Evolutionary conservation across 2,113 vertebrate genomes (phyloP), one percentile per base, ranked within the genome.

Genomic region (Boulengeromyrus knoepffleri): DNA sequence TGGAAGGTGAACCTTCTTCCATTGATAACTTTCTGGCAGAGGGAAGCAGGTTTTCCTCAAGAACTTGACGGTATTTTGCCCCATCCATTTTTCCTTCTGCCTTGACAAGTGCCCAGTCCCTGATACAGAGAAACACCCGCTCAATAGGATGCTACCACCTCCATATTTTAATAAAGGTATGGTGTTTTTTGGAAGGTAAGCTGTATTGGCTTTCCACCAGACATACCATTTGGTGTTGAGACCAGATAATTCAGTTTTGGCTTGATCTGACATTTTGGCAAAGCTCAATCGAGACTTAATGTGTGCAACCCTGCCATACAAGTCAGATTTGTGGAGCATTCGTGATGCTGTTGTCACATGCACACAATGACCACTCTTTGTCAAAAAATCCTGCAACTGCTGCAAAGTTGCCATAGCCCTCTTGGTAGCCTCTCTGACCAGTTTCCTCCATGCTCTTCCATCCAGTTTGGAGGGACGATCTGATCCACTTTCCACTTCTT

Each of bases 371-470:
- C 31, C 85, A 31, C 12, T 87, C 47, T 87, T 31, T 87, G n/a
- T 3, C 47, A 53, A 27, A 49, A 53, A 87, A 36, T 56, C 49
- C 50, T 87, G 85, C 24, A 53, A 36, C 49, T 36, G 47, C 27
- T 31, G 19, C 15, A 39, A 47, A 87, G 85, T 56, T 50, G 85
- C 50, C 31, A 36, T 87, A 36, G 85, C 15, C 47, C 27, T 39
- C 27, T 56, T 87, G 49, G 50, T 87, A 50, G 27, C 50, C 47
- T 87, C 85, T 87, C 50, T 87, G 85, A 87, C 85, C 47, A 87
- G 49, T 52, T 52, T 36, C 85, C 85, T 53, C 49, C 50, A 31
- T 5, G 50, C 49, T 53, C 49, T 36, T 50, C 47, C 49, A 87
- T 53, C 13, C 17, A 19, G 17, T 53, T 19, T 53, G 52, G 52